Evolutionary conservation across 2,888 invertebrate genomes (phyloP).

Genomic region (Teinopalpus imperialis): DNA sequence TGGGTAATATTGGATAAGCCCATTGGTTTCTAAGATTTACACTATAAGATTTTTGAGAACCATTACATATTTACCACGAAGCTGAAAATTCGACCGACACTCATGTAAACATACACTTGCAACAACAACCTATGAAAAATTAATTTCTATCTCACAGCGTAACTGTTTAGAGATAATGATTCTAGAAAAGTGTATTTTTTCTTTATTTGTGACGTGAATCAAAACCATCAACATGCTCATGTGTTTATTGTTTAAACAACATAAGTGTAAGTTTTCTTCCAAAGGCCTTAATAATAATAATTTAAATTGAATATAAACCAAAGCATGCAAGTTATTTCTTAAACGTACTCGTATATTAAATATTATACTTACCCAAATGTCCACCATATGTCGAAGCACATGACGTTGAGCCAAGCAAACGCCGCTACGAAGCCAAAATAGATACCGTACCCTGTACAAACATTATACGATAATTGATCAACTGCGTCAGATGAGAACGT

Average conservation of each 20-base stretch:
- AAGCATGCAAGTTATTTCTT: no score
- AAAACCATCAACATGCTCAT: no score
- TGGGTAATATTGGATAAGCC: neutral
- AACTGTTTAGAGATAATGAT: constrained; percentile 24
- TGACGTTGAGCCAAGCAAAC: constrained; percentile 90
- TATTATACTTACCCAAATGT: constrained; percentile 89
- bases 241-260: no score
- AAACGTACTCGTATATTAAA: no score
- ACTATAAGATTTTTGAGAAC: constrained; percentile 30
- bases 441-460: constrained; percentile 83
- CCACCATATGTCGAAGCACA: constrained; percentile 92
- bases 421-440: constrained; percentile 87
- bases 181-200: neutral
- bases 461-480: constrained; percentile 39
- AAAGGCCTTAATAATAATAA: no score
- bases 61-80: constrained; percentile 35
- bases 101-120: constrained; percentile 35
- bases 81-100: constrained; percentile 32
- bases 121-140: constrained; percentile 30
- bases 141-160: constrained; percentile 34
- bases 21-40: constrained; percentile 23
- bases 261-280: no score
- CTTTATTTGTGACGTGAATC: neutral
- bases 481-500: constrained; percentile 28
- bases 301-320: no score